phyloP scores from a whole-genome alignment of 2,888 invertebrate species.

The Zootermopsis nevadensis region DNA sequence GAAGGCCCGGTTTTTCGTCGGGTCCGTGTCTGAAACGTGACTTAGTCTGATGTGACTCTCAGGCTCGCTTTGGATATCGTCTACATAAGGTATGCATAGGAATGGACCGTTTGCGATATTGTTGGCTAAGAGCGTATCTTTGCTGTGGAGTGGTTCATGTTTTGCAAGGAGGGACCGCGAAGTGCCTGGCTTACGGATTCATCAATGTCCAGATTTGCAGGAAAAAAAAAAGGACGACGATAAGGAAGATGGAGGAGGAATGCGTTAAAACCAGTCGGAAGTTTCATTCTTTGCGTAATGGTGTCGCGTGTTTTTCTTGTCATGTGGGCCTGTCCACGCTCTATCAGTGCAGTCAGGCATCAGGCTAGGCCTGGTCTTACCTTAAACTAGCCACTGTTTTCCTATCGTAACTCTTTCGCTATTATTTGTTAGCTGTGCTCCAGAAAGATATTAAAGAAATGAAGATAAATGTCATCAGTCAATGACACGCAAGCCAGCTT shows the following conservation, averaged over 20 bases:
- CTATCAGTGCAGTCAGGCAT: background rate
- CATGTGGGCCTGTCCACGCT: background rate
- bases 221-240: too few relatives aligned
- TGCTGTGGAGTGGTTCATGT: background rate
- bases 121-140: background rate
- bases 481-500: background rate
- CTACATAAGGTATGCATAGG: too few relatives aligned
- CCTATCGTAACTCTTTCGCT: background rate
- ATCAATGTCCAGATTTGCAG: background rate
- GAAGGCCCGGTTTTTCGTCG: too few relatives aligned
- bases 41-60: too few relatives aligned
- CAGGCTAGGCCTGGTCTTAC: background rate
- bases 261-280: constrained; percentile 1
- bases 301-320: constrained; percentile 15
- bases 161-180: background rate
- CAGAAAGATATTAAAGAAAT: background rate
- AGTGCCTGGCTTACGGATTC: background rate
- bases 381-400: background rate
- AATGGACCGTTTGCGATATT: background rate
- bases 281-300: constrained; percentile 9
- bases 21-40: too few relatives aligned
- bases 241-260: background rate
- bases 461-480: background rate
- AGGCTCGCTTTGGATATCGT: too few relatives aligned
- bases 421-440: background rate